Evolutionary conservation across 1,140 invertebrate genomes (phyloP), one percentile per base, ranked within the genome.

Genomic region (Bombus ignitus): DNA sequence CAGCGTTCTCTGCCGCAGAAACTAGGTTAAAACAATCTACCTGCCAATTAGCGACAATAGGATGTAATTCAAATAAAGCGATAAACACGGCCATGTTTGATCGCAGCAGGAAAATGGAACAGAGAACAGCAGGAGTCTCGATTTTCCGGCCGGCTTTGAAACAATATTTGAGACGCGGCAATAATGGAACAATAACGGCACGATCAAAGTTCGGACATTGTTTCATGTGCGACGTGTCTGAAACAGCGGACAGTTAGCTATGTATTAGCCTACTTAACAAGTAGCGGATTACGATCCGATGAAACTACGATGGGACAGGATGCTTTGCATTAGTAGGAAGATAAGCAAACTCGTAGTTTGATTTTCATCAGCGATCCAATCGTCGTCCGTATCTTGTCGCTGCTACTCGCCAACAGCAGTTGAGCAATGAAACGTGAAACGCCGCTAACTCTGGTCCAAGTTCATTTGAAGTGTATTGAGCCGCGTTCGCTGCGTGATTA

Each of bases 341-440:
- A 57, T 39, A 76, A 78, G 65, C 82, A 77, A 70, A 78, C 72
- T 83, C 59, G 72, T 22, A 65, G 81, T 83, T 83, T 70, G 74
- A 83, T 78, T 83, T 83, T 70, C 82, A 83, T 83, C 47, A 83
- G n/a, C 65, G 37, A 78, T 39, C 37, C 6, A 83, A 70, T 71
- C 81, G 35, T 57, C 81, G 44, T 5, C 8, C 25, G 28, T 25
- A 83, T 8, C 72, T 65, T 72, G 8, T 22, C 39, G 37, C 28
- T 39, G 18, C 22, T 28, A 22, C 28, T 22, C 12, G 32, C 39
- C 4, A 15, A 10, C 39, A 42, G 62, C n/a, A 65, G 65, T 18
- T 66, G 13, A 18, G 15, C 65, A 13, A 32, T 32, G 9, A 71
- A 32, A 13, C 79, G 37, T 22, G 44, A 72, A 65, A 62, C 47